Evolutionary conservation across 2,113 vertebrate species (phyloP).

Genomic region (Cathartes aura): DNA sequence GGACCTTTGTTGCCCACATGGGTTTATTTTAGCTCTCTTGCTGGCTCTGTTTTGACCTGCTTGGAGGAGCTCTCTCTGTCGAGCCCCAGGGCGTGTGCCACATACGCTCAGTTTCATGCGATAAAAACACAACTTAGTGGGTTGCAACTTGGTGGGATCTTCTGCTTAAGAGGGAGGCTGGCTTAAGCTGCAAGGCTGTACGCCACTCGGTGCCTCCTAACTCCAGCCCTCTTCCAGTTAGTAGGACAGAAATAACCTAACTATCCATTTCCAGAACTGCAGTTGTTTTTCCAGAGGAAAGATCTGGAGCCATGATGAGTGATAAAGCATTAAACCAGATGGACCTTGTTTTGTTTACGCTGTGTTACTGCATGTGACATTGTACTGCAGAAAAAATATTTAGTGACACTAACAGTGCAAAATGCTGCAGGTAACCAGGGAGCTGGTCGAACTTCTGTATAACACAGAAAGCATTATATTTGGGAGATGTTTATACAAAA

Average conservation of each 20-base stretch:
- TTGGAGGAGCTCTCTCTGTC: background rate
- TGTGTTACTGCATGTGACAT: background rate
- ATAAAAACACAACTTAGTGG: background rate
- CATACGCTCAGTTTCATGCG: background rate
- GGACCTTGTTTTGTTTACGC: background rate
- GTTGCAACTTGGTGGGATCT: background rate
- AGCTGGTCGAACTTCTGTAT: background rate
- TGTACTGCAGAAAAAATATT: background rate
- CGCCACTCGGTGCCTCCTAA: background rate
- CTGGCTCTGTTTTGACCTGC: background rate
- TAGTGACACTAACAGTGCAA: background rate
- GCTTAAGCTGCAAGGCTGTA: background rate
- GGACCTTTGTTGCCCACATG: background rate
- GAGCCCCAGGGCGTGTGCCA: accelerated
- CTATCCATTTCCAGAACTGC: constrained; percentile 36
- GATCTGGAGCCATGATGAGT: background rate
- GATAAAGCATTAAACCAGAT: constrained; percentile 22
- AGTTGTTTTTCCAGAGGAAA: constrained; percentile 36
- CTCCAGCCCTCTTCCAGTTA: constrained; percentile 60
- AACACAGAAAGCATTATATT: background rate
- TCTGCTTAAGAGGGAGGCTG: background rate
- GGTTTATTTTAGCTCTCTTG: background rate
- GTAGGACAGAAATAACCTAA: constrained; percentile 57
- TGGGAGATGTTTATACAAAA: background rate
- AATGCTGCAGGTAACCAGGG: background rate